Conservation (phyloP, 2,888 invertebrate genomes). For the Mellilla xanthometata region DNA sequence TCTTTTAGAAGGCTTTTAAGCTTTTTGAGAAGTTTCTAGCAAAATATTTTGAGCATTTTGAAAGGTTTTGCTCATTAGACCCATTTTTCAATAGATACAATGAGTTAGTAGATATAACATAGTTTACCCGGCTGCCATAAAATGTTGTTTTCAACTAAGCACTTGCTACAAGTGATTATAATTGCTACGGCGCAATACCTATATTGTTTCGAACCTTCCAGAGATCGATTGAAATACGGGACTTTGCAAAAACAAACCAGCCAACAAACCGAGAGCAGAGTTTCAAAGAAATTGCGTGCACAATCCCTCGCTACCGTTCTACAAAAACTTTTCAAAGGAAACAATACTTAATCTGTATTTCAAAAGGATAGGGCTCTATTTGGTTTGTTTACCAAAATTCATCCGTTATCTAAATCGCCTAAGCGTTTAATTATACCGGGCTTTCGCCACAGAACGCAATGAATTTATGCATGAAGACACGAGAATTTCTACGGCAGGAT, state of each 20-base stretch:
- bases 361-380: conserved; percentile 34
- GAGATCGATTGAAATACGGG: conserved; percentile 49
- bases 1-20: too few species aligned
- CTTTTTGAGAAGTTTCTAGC: too few species aligned
- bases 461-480: conserved; percentile 78
- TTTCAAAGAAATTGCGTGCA: conserved; percentile 60
- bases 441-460: conserved; percentile 63
- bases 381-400: conserved; percentile 13
- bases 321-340: conserved; percentile 47
- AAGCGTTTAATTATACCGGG: conserved; percentile 67
- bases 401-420: conserved; percentile 23
- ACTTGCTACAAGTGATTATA: background rate
- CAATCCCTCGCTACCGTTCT: conserved; percentile 50
- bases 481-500: conserved; percentile 64
- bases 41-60: too few species aligned
- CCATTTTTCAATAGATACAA: too few species aligned
- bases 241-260: conserved; percentile 48
- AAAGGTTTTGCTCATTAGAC: too few species aligned
- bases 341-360: conserved; percentile 45
- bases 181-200: too few species aligned
- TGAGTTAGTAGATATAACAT: too few species aligned
- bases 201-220: background rate
- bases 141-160: too few species aligned
- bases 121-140: too few species aligned
- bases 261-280: conserved; percentile 44